phyloP scores from a whole-genome alignment of 2,888 invertebrate species.

The Neelides folsomi region DNA sequence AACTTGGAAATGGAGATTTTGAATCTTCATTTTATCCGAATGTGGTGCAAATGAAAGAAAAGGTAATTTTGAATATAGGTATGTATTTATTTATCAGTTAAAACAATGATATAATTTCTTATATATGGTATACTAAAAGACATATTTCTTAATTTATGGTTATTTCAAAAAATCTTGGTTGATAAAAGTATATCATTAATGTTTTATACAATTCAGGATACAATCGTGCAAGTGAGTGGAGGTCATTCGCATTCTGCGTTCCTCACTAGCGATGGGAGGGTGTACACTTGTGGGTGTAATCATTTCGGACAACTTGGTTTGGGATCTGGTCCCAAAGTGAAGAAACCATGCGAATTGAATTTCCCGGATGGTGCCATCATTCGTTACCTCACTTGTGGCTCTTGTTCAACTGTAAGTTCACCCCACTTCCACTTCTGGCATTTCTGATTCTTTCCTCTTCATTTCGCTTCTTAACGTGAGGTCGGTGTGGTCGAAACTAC shows the following conservation, averaged over 20 bases:
- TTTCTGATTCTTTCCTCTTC: background rate
- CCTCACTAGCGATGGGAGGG: slow-evolving; percentile 55
- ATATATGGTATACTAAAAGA: too few relatives aligned
- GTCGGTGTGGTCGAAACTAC: background rate
- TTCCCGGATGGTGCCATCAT: slow-evolving; percentile 23
- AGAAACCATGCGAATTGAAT: slow-evolving; percentile 21
- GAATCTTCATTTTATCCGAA: slow-evolving; percentile 52
- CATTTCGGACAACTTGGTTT: slow-evolving; percentile 78
- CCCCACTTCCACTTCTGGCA: too few relatives aligned
- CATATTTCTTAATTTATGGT: too few relatives aligned
- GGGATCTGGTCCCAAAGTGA: slow-evolving; percentile 42
- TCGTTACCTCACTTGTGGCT: slow-evolving; percentile 25
- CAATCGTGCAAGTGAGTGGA: slow-evolving; percentile 56
- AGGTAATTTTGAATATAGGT: slow-evolving; percentile 1
- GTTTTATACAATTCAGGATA: slow-evolving; percentile 39
- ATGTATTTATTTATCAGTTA: background rate
- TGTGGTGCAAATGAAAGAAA: slow-evolving; percentile 35
- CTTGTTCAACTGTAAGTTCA: slow-evolving; percentile 26
- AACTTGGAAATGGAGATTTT: slow-evolving; percentile 69
- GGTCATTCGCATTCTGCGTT: slow-evolving; percentile 86
- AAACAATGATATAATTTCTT: too few relatives aligned
- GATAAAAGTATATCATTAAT: too few relatives aligned
- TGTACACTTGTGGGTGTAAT: slow-evolving; percentile 78
- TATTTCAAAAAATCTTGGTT: too few relatives aligned
- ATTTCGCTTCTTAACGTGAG: background rate